These are phyloP conservation scores for Pachyuromys duprasi DNA, from an alignment of 2,797 vertebrate genomes.

Conservation along the genomic window DNA sequence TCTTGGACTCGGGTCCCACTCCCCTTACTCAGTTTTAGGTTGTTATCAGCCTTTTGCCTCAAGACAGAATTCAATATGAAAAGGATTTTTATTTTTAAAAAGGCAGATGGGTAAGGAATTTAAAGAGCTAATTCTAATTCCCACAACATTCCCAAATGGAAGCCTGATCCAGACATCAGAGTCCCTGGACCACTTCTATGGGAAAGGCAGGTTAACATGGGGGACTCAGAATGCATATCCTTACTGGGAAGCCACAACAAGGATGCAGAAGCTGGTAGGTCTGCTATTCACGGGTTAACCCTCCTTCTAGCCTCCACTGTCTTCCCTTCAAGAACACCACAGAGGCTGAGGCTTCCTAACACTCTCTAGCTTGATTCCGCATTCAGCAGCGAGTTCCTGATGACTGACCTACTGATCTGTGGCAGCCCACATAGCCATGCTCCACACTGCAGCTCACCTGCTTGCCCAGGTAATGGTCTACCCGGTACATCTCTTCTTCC, in stretches of 20 bases:
- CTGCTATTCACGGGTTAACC: fast-evolving
- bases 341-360: fast-evolving
- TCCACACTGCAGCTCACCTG: slow-evolving; percentile 88
- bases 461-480: slow-evolving; percentile 98
- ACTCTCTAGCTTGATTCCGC: no score
- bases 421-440: not conserved
- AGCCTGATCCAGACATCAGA: not conserved
- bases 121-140: not conserved
- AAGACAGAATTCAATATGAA: not conserved
- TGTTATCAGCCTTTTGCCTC: slow-evolving; percentile 21
- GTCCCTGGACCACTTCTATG: slow-evolving; percentile 15
- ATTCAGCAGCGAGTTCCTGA: fast-evolving
- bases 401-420: fast-evolving
- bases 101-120: not conserved
- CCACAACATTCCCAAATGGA: slow-evolving; percentile 42
- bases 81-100: not conserved
- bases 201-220: not conserved
- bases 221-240: slow-evolving; percentile 48
- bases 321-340: fast-evolving
- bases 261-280: not conserved
- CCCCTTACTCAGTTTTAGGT: not conserved
- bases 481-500: slow-evolving; percentile 97
- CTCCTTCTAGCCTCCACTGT: not conserved
- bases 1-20: no score
- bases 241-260: not conserved